A percentile compares a stretch with the other conserved stretches of the same genome.
Conservation (phyloP, 2,797 vertebrate species). For the Macropodus opercularis region DNA sequence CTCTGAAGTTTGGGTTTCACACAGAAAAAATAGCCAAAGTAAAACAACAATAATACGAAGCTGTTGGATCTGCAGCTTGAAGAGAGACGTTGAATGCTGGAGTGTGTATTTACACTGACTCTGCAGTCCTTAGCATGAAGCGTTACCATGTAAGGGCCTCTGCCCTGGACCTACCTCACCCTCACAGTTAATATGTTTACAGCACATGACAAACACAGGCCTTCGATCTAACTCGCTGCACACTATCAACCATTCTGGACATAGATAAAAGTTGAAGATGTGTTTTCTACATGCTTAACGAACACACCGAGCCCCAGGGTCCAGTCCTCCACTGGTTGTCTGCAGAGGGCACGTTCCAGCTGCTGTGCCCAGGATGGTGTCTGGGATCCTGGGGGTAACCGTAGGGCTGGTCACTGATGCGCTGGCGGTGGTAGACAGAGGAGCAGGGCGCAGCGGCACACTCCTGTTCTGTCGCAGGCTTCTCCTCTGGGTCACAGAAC, state of each 20-base stretch:
- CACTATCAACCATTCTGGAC: background rate
- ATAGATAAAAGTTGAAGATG: background rate
- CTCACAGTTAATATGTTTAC: conserved; percentile 30
- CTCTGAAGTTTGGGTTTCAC: conserved; percentile 2
- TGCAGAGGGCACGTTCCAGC: conserved; percentile 81
- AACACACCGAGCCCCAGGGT: conserved; percentile 97
- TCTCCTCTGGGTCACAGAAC: conserved; percentile 88
- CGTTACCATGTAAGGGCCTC: conserved; percentile 49
- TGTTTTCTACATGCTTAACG: too few relatives aligned
- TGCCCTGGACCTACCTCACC: conserved; percentile 28
- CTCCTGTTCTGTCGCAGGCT: conserved; percentile 84
- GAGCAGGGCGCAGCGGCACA: conserved; percentile 86
- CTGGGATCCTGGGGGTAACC: conserved; percentile 81
- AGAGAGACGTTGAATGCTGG: background rate
- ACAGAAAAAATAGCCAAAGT: too few relatives aligned
- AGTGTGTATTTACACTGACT: conserved; percentile 7
- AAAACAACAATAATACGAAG: too few relatives aligned
- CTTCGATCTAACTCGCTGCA: conserved; percentile 12
- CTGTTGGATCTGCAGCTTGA: too few relatives aligned
- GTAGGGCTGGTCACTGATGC: conserved; percentile 82
- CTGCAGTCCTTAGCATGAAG: conserved; percentile 11
- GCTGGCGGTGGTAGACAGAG: conserved; percentile 74
- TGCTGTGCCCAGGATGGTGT: conserved; percentile 82
- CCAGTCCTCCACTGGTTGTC: conserved; percentile 96
- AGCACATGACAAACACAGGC: conserved; percentile 19